Percentiles rank a stretch among this genome's conserved stretches.
Conservation (phyloP, 2,888 invertebrate species). For the Coenonympha arcania region DNA sequence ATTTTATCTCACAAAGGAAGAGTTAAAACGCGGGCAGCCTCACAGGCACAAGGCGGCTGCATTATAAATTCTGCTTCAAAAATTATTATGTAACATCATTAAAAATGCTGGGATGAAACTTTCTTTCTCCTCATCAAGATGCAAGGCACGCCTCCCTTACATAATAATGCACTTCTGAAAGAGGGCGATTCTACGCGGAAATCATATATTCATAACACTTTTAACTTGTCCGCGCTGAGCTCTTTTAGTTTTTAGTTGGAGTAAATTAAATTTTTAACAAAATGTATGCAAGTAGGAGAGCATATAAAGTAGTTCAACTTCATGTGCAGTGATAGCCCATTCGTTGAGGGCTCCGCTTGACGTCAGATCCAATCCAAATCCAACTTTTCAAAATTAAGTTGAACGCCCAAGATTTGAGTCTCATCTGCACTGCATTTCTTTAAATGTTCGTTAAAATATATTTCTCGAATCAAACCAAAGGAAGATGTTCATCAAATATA, state of each 20-base stretch:
- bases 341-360: no score
- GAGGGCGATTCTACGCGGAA: conserved; percentile 1
- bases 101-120: conserved; percentile 8
- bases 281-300: no score
- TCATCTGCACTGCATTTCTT: no score
- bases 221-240: background rate
- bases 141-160: conserved; percentile 14
- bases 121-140: conserved; percentile 17
- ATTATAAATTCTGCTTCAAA: background rate
- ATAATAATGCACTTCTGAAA: conserved; percentile 12
- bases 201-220: conserved; percentile 13
- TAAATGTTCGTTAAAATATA: no score
- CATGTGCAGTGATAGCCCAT: no score
- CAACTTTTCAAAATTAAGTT: no score
- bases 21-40: background rate
- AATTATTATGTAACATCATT: conserved; percentile 4
- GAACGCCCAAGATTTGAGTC: no score
- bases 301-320: no score
- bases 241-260: background rate
- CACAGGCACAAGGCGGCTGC: background rate
- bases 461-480: no score
- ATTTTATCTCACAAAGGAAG: background rate
- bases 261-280: background rate
- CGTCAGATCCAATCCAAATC: no score
- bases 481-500: no score